Evolutionary conservation across 2,113 vertebrate species (phyloP).

Genomic region (Larimichthys polyactis): DNA sequence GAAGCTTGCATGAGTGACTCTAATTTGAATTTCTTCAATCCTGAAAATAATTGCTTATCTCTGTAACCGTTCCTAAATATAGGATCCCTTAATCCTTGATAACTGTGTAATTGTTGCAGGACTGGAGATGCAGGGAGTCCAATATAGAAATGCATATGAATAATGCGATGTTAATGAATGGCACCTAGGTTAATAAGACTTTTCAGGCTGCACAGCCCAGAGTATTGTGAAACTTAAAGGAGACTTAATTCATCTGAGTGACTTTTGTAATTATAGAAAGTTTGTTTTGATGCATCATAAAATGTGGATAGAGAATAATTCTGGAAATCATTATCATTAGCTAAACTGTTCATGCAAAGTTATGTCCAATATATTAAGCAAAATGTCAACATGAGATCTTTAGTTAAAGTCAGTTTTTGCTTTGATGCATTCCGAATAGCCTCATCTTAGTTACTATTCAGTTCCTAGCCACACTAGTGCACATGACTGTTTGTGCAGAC

Average conservation of each 20-base stretch:
- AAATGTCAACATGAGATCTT: background rate
- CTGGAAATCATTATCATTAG: background rate
- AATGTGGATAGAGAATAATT: background rate
- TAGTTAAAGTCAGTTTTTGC: background rate
- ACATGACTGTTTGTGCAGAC: background rate
- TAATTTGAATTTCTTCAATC: conserved; percentile 68
- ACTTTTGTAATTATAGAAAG: conserved; percentile 48
- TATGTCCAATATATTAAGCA: background rate
- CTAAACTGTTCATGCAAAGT: background rate
- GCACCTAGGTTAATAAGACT: conserved; percentile 80
- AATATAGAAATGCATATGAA: conserved; percentile 67
- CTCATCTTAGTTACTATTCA: background rate
- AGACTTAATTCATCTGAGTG: conserved; percentile 21
- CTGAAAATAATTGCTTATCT: conserved; percentile 71
- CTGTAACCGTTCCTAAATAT: conserved; percentile 60
- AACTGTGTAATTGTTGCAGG: conserved; percentile 71
- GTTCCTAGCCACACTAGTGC: background rate
- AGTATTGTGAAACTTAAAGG: conserved; percentile 47
- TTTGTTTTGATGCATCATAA: conserved; percentile 31
- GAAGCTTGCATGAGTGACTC: conserved; percentile 31
- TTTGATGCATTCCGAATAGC: background rate
- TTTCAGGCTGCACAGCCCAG: conserved; percentile 53
- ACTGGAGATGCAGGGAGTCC: conserved; percentile 61
- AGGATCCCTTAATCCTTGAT: conserved; percentile 74
- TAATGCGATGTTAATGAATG: conserved; percentile 80